These are phyloP conservation scores for Antrozous pallidus DNA, from an alignment of 2,797 vertebrate species.

Conservation along the genomic window DNA sequence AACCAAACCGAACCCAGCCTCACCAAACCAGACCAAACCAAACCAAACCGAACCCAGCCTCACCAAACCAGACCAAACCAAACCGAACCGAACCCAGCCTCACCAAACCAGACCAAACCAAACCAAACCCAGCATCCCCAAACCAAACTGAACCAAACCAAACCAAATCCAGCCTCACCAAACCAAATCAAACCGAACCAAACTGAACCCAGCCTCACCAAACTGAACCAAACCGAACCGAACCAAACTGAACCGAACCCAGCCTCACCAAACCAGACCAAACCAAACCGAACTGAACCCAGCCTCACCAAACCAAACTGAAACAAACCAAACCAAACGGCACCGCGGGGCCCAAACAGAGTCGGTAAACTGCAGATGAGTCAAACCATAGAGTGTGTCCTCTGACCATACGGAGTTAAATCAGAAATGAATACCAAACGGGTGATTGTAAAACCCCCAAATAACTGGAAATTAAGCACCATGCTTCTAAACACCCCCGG, in stretches of 20 bases:
- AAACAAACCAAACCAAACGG: too few species aligned
- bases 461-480: background rate
- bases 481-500: background rate
- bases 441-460: background rate
- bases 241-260: background rate
- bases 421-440: background rate
- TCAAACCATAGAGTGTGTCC: background rate
- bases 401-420: too few species aligned
- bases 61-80: background rate
- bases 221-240: too few species aligned
- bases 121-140: too few species aligned
- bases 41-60: too few species aligned
- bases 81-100: background rate
- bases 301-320: fast-evolving
- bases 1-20: too few species aligned
- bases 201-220: fast-evolving
- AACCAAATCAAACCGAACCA: background rate
- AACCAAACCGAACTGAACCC: too few species aligned
- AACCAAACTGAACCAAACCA: background rate
- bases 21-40: too few species aligned
- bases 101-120: too few species aligned
- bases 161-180: too few species aligned
- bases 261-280: too few species aligned
- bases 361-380: fast-evolving
- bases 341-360: too few species aligned